phyloP scores from a whole-genome alignment of 2,797 vertebrate species.

The Cuniculus paca region DNA sequence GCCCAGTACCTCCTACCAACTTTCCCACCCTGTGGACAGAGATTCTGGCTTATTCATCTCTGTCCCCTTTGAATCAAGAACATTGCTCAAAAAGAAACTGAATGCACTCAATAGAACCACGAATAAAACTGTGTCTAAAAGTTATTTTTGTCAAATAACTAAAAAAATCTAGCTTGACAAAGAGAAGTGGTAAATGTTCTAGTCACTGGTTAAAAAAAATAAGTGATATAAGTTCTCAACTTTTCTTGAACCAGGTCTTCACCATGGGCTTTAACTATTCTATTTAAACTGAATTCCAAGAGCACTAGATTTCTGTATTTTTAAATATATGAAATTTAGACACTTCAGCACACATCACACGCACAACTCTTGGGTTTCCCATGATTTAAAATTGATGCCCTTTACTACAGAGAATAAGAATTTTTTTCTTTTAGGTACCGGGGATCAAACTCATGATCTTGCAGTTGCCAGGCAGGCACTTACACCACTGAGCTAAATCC shows the following conservation, averaged over 20 bases:
- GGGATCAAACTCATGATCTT: too few relatives aligned
- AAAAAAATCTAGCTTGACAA: background rate
- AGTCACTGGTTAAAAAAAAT: background rate
- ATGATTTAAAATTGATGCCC: background rate
- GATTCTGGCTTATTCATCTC: background rate
- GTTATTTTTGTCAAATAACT: background rate
- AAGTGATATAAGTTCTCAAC: background rate
- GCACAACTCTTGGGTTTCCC: slow-evolving; percentile 21
- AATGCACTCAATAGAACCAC: background rate
- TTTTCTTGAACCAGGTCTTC: background rate
- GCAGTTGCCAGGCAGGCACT: too few relatives aligned
- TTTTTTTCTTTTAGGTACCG: too few relatives aligned
- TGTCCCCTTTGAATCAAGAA: background rate
- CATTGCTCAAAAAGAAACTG: background rate
- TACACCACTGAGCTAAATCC: too few relatives aligned
- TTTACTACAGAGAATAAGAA: background rate
- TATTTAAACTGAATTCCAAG: slow-evolving; percentile 16
- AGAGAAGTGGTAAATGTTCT: background rate
- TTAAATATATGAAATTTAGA: slow-evolving; percentile 27
- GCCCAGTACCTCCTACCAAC: background rate
- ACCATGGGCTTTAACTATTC: background rate
- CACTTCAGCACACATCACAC: background rate
- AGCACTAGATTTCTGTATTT: background rate
- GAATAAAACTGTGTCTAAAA: background rate
- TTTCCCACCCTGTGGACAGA: background rate